A percentile compares a stretch with the other conserved stretches of the same genome.
Evolutionary conservation across 2,797 vertebrate species (phyloP).

Genomic region (Sebastes flavidus): DNA sequence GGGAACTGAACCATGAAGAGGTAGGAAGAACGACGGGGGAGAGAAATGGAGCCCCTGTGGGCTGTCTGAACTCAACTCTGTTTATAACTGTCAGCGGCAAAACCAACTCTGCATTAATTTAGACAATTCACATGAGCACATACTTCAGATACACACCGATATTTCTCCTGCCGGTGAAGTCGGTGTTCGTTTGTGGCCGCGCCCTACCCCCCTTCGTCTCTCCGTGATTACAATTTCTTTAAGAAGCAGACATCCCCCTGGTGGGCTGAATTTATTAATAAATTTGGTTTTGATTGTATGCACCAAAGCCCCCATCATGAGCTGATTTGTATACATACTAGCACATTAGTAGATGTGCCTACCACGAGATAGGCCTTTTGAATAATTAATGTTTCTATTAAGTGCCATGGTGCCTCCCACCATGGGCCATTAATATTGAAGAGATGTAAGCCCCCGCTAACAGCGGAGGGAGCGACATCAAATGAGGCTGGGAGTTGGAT

Average conservation of each 20-base stretch:
- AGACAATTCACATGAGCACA: slow-evolving; percentile 11
- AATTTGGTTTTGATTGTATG: slow-evolving; percentile 74
- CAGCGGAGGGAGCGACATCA: slow-evolving; percentile 79
- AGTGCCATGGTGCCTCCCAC: slow-evolving; percentile 76
- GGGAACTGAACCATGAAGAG: slow-evolving; percentile 31
- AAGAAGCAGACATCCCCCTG: slow-evolving; percentile 60
- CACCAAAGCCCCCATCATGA: slow-evolving; percentile 70
- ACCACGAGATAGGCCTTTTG: slow-evolving; percentile 74
- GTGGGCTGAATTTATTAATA: slow-evolving; percentile 72
- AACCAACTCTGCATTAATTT: slow-evolving; percentile 41
- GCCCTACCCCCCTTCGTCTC: slow-evolving; percentile 29
- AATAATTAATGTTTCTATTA: slow-evolving; percentile 86
- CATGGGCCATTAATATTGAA: slow-evolving; percentile 82
- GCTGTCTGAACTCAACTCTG: slow-evolving; percentile 24
- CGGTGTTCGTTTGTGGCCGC: neutral
- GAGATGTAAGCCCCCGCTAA: slow-evolving; percentile 79
- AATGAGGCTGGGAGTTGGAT: slow-evolving; percentile 76
- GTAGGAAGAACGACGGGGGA: neutral
- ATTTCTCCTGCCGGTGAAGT: slow-evolving; percentile 22
- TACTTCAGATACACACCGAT: slow-evolving; percentile 9
- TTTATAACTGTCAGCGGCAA: slow-evolving; percentile 46
- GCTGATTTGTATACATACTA: slow-evolving; percentile 84
- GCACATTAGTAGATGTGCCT: slow-evolving; percentile 81
- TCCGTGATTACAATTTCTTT: slow-evolving; percentile 71
- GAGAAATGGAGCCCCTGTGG: neutral